Percentiles rank a stretch among this genome's conserved stretches.
These are phyloP conservation scores for Alectura lathami DNA, from an alignment of 2,113 vertebrate species.

Conservation along the genomic window DNA sequence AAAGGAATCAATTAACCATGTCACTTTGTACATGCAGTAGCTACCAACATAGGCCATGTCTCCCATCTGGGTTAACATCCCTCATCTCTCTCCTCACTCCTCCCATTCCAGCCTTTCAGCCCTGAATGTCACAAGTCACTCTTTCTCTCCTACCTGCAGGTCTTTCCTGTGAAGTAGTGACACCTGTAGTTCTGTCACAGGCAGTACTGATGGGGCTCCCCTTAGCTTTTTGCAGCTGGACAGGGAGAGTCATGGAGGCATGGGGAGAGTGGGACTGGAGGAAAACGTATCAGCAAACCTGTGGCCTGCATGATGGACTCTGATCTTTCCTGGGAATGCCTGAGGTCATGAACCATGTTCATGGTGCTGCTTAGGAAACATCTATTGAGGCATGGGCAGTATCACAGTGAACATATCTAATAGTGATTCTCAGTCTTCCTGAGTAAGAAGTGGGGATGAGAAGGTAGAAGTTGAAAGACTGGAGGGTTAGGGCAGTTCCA, in stretches of 20 bases:
- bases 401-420: not conserved
- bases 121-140: not conserved
- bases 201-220: not conserved
- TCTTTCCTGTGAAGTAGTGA: not conserved
- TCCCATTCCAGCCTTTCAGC: not conserved
- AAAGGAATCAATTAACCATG: not conserved
- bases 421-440: not conserved
- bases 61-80: not conserved
- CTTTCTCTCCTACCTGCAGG: fast-evolving
- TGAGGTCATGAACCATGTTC: not conserved
- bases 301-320: not conserved
- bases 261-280: not conserved
- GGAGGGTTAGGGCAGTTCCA: not conserved
- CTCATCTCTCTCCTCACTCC: not conserved
- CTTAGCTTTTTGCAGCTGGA: not conserved
- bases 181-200: not conserved
- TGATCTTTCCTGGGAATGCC: not conserved
- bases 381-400: not conserved
- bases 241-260: not conserved
- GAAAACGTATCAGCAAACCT: not conserved
- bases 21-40: not conserved
- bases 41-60: not conserved
- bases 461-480: not conserved
- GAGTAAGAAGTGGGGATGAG: not conserved
- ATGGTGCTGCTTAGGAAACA: not conserved